Evolutionary conservation across 2,113 vertebrate species (phyloP), one percentile per base, ranked within the genome.

Genomic region (Calidris pugnax): DNA sequence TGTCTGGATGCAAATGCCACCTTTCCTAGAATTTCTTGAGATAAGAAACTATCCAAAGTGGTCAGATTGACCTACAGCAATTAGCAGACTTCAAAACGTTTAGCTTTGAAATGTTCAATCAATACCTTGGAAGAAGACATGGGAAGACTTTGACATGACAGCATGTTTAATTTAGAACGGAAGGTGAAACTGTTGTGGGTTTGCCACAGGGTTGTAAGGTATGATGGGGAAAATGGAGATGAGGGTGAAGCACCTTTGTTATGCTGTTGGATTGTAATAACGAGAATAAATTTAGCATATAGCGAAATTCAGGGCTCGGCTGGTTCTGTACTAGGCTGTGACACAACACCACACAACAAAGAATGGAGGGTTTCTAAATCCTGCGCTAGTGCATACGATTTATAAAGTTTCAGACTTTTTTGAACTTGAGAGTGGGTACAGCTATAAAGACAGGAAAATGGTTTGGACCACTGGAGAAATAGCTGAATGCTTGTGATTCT

Each of bases 241-340:
- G 92, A 90, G 72, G 35, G 60, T 45, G 89, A 88, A 75, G 56
- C 48, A 90, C 30, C 86, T 72, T 79, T 67, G 71, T 60, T 85
- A 64, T 39, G 48, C 62, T 78, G 35, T 15, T 89, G 27, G 39
- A 48, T 75, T 89, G 35, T 23, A 77, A 26, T 18, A 73, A 79
- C 8, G 37, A 87, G 90, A 94, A 94, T 92, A 95, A 94, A 96
- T 94, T 92, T 87, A 91, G 76, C 90, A 95, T 57, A 93, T 4
- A 27, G 56, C 79, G 56, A 64, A 43, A 90, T 72, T n/a, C 60
- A 69, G 66, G 50, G 63, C 39, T 85, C 80, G 71, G 26, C 8
- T 86, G 7, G n/a, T 32, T 85, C 55, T 84, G 24, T 28, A 23
- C 33, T 53, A 14, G 22, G 12, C 43, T 56, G 51, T 82, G 77